Conservation (phyloP, 2,113 vertebrate species). For the Microtus oregoni region DNA sequence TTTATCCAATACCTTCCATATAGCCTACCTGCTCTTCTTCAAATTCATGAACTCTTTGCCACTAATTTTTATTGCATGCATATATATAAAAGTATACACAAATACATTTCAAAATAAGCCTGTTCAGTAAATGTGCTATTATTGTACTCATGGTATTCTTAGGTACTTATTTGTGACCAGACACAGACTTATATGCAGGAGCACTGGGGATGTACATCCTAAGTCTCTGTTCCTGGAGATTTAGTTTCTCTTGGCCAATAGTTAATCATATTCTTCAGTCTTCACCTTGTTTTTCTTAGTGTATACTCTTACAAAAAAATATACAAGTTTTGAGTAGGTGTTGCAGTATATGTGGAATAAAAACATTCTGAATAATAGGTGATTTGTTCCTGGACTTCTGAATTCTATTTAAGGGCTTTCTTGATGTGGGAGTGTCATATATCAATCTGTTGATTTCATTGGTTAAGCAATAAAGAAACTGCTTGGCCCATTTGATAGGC, state of each 20-base stretch:
- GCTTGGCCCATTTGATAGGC: too few relatives aligned
- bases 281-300: not conserved
- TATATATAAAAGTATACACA: not conserved
- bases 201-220: not conserved
- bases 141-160: too few relatives aligned
- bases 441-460: too few relatives aligned
- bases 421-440: too few relatives aligned
- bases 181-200: not conserved
- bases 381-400: not conserved
- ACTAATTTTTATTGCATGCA: not conserved
- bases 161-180: not conserved
- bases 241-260: not conserved
- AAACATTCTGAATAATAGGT: too few relatives aligned
- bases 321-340: not conserved
- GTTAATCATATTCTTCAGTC: not conserved
- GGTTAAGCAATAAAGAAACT: too few relatives aligned
- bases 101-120: not conserved
- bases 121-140: not conserved
- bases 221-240: not conserved
- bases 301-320: not conserved
- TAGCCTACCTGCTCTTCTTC: not conserved
- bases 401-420: not conserved
- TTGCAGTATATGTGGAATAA: not conserved
- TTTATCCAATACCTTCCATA: not conserved
- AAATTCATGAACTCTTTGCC: not conserved